These are phyloP conservation scores for Callyntrura sp. DNA, from an alignment of 2,888 invertebrate genomes.

Conservation along the genomic window DNA sequence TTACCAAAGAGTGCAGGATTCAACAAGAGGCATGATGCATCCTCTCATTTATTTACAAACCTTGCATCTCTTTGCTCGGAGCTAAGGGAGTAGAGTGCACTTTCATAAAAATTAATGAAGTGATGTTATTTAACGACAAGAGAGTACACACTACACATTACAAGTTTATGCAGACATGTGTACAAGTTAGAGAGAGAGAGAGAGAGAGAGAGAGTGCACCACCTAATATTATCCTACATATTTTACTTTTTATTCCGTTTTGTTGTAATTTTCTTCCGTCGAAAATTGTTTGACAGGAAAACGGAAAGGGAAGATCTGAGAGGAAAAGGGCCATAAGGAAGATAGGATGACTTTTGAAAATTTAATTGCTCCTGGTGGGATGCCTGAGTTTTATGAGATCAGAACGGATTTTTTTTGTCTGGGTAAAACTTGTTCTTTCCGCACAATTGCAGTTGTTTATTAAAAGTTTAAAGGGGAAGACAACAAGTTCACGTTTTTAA, in stretches of 20 bases:
- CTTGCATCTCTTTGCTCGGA: conserved; percentile 9
- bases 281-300: neutral
- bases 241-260: neutral
- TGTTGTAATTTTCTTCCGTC: neutral
- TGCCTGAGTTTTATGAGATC: neutral
- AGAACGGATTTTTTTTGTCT: neutral
- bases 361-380: conserved; percentile 39
- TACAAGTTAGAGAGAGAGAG: too few species aligned
- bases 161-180: neutral
- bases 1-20: neutral
- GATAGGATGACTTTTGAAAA: conserved; percentile 22
- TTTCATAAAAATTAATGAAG: conserved; percentile 58
- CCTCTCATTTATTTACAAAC: conserved; percentile 55
- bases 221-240: neutral
- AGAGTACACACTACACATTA: conserved; percentile 8
- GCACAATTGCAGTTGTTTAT: neutral
- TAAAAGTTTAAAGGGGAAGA: conserved; percentile 13
- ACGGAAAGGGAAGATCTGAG: neutral
- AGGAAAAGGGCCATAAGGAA: neutral
- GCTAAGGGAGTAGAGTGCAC: conserved; percentile 5
- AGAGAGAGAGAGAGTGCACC: too few species aligned
- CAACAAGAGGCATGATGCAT: neutral
- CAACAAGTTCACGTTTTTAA: conserved; percentile 27
- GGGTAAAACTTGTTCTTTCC: neutral
- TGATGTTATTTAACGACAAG: conserved; percentile 55